Percentiles rank a stretch among this genome's conserved stretches.
phyloP scores from a whole-genome alignment of 1,140 invertebrate species.

The Doryteuthis pealeii region DNA sequence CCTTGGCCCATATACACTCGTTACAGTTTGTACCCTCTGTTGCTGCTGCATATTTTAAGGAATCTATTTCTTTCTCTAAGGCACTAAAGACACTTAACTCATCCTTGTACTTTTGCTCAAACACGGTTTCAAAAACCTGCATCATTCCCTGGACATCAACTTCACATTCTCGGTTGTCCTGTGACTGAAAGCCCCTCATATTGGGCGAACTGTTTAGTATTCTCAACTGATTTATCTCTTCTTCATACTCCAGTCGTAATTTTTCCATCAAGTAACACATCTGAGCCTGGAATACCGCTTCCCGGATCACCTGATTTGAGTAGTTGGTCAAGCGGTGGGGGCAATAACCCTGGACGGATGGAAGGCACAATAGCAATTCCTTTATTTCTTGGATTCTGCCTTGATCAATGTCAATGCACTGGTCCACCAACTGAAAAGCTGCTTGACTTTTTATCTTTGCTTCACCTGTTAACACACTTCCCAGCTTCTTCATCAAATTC shows the following conservation, averaged over 20 bases:
- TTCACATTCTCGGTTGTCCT: slow-evolving; percentile 39
- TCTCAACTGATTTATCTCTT: slow-evolving; percentile 40
- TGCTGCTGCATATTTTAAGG: slow-evolving; percentile 30
- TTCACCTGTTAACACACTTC: slow-evolving; percentile 37
- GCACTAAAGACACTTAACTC: slow-evolving; percentile 48
- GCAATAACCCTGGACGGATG: background rate
- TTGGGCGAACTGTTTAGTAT: slow-evolving; percentile 25
- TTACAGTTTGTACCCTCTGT: slow-evolving; percentile 13
- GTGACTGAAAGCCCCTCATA: slow-evolving; percentile 27
- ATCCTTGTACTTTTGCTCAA: slow-evolving; percentile 51
- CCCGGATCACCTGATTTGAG: slow-evolving; percentile 31
- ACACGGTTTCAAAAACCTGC: slow-evolving; percentile 45
- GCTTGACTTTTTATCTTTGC: slow-evolving; percentile 19
- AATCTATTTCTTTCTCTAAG: slow-evolving; percentile 37
- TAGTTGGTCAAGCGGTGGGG: background rate
- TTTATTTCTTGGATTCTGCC: background rate
- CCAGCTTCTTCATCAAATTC: slow-evolving; percentile 29
- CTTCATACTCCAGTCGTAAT: slow-evolving; percentile 43
- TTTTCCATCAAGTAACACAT: slow-evolving; percentile 49
- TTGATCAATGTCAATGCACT: background rate
- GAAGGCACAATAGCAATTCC: background rate
- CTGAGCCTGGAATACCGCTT: slow-evolving; percentile 48
- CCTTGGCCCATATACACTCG: slow-evolving; percentile 35
- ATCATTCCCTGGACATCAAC: slow-evolving; percentile 42
- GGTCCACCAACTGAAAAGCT: background rate